Evolutionary conservation across 2,888 invertebrate genomes (phyloP).

Genomic region (Scotopteryx bipunctaria): DNA sequence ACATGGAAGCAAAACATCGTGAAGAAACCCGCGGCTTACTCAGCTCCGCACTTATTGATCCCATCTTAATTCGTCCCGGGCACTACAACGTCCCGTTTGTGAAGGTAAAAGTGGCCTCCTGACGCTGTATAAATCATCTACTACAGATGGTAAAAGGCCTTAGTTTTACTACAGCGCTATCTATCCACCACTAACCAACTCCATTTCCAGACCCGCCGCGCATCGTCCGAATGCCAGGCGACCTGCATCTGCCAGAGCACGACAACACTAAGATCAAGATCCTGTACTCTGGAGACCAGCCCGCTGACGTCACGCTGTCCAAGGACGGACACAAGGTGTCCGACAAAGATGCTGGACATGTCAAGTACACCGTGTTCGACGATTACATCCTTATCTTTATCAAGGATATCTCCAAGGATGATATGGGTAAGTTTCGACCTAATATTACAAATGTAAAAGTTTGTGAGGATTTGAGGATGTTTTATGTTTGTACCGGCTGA

Average conservation of each 20-base stretch:
- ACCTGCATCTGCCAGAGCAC: conserved; percentile 94
- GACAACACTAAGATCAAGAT: conserved; percentile 99
- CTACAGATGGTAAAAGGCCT: too few species aligned
- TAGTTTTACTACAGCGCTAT: too few species aligned
- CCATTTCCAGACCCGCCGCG: conserved; percentile 90
- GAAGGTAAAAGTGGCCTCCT: too few species aligned
- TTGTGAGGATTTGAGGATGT: too few species aligned
- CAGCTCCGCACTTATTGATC: too few species aligned
- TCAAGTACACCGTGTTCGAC: conserved; percentile 97
- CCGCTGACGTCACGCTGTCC: conserved; percentile 93
- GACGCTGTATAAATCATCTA: too few species aligned
- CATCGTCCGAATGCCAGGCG: conserved; percentile 95
- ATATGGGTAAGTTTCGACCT: conserved; percentile 92
- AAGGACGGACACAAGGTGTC: conserved; percentile 91
- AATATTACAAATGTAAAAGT: too few species aligned
- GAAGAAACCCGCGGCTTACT: too few species aligned
- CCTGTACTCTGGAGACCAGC: conserved; percentile 97
- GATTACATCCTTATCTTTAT: conserved; percentile 98
- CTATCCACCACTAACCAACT: not conserved
- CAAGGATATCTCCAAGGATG: conserved; percentile 94
- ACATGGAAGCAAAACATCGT: too few species aligned
- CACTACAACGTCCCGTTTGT: too few species aligned
- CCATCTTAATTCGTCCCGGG: too few species aligned
- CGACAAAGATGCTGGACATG: conserved; percentile 78
- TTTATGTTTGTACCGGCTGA: too few species aligned